Evolutionary conservation across 1,140 invertebrate genomes (phyloP), one percentile per base, ranked within the genome.

Genomic region (Stegodyphus mimosarum): DNA sequence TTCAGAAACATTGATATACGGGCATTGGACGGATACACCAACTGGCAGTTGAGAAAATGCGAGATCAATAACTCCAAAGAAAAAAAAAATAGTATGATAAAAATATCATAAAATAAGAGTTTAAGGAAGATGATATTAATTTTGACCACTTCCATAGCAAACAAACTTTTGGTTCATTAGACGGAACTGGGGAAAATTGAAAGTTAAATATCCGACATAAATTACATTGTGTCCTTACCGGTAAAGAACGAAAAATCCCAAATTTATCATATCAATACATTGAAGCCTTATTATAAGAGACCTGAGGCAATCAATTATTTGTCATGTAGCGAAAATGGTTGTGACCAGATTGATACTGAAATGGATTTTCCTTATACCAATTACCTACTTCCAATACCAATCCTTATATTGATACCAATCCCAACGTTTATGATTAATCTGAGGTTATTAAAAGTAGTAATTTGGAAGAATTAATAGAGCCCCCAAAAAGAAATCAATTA

Each of bases 11-110:
- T 52, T 83, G 11, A 18, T 83, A 17, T 64, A 50, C 7, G 70
- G 51, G 17, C 13, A 83, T 50, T 72, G n/a, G 50, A 4, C 18
- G 50, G 7, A 72, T 52, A 7, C 52, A 60, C 11, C 52, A 80
- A 10, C 11, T 80, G 7, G 52, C 78, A 1, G n/a, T 80, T 7
- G 55, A 60, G 7, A 55, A 71, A 50, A 80, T 71, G 67, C 51
- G 33, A 49, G 52, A 55, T 33, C 17, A 33, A 18, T 60, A 80
- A 49, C 33, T 66, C 60, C 55, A 48, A 6, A 80, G 49, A 80
- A 80, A 60, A n/a, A 80, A 80, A 60, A n/a, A 17, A 4, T 63
- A 69, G 78, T 81, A 63, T 15, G 70, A 81, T 17, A 55, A 33
- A 70, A 81, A 81, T 17, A 13, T 18, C n/a, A 55, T 63, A 13